phyloP scores from a whole-genome alignment of 2,797 vertebrate species.

The Gila robusta region DNA sequence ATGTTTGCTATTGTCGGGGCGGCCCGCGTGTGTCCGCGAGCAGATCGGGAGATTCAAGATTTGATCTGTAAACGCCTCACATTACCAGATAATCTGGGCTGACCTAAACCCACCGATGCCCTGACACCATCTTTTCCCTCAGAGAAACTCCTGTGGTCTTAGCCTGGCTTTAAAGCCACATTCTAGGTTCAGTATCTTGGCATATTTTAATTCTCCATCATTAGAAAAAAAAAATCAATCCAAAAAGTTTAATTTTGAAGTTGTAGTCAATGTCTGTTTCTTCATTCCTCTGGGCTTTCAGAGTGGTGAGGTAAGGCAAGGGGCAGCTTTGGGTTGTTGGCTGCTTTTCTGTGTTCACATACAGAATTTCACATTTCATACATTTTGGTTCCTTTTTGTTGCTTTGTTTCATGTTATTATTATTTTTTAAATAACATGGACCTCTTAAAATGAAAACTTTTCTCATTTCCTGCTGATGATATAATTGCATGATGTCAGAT shows the following conservation, averaged over 20 bases:
- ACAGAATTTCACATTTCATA: neutral
- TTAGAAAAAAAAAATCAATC: neutral
- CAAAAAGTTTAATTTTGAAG: neutral
- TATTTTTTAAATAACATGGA: neutral
- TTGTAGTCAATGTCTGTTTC: constrained; percentile 22
- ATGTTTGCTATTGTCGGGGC: no score
- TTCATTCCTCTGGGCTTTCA: constrained; percentile 37
- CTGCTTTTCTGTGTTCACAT: neutral
- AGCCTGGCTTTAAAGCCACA: neutral
- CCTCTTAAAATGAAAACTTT: neutral
- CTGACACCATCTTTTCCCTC: no score
- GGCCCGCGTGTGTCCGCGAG: no score
- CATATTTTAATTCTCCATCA: neutral
- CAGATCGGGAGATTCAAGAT: no score
- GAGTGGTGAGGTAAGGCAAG: constrained; percentile 56
- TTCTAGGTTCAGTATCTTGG: neutral
- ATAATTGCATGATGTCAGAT: neutral
- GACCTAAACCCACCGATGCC: no score
- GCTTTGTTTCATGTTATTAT: neutral
- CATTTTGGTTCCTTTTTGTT: neutral
- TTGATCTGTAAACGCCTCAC: no score
- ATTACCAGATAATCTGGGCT: no score
- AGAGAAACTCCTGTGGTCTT: neutral
- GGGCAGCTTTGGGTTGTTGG: neutral
- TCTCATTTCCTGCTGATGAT: neutral